Conservation (phyloP, 2,888 invertebrate species). For the Melanchra persicariae region DNA sequence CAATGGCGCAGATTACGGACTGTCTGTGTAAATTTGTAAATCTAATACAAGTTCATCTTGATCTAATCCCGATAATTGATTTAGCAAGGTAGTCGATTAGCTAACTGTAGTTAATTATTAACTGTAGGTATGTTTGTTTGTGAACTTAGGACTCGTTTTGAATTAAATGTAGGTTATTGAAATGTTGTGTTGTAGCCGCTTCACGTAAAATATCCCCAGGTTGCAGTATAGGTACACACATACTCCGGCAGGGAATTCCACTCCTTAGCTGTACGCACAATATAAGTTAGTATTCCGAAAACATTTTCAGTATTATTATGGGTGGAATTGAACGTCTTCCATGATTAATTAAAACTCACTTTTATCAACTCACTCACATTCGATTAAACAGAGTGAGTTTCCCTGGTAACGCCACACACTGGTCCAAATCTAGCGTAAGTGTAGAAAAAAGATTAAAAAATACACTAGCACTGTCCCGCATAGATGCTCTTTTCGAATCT, state of each 20-base stretch:
- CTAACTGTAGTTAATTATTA: slow-evolving; percentile 44
- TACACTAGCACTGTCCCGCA: slow-evolving; percentile 62
- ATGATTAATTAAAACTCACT: no score
- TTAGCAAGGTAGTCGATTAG: slow-evolving; percentile 52
- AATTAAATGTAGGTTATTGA: neutral
- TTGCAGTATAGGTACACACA: no score
- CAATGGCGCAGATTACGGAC: slow-evolving; percentile 60
- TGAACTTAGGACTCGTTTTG: neutral
- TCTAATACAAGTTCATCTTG: slow-evolving; percentile 60
- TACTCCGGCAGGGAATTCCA: no score
- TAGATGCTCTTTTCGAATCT: slow-evolving; percentile 67
- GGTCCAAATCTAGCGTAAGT: slow-evolving; percentile 68
- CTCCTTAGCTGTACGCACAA: no score
- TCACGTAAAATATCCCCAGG: no score
- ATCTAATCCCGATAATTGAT: slow-evolving; percentile 66
- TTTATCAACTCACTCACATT: neutral
- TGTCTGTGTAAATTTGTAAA: slow-evolving; percentile 55
- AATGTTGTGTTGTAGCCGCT: neutral
- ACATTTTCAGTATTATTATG: no score
- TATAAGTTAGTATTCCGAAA: no score
- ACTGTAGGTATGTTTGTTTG: slow-evolving; percentile 11
- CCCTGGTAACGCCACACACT: slow-evolving; percentile 45
- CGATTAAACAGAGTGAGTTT: slow-evolving; percentile 37
- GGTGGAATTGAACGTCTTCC: no score
- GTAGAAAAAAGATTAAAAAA: slow-evolving; percentile 67